Conservation (phyloP, 2,888 invertebrate species). For the Sabatieria punctata region DNA sequence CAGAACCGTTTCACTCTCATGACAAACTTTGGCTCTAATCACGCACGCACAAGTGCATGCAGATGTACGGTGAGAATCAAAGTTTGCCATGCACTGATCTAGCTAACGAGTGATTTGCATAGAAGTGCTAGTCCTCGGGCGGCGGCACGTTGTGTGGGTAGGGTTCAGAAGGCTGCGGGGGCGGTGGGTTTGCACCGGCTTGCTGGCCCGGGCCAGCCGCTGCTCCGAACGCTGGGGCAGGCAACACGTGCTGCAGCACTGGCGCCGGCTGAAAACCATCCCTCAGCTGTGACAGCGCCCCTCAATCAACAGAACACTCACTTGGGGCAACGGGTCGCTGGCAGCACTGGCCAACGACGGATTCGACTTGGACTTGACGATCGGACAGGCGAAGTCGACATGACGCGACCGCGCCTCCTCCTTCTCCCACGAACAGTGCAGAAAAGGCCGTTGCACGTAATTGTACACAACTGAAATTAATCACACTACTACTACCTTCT, state of each 20-base stretch:
- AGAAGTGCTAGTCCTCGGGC: slow-evolving; percentile 2
- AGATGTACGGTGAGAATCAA: too few relatives aligned
- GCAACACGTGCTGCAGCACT: neutral
- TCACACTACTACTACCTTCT: too few relatives aligned
- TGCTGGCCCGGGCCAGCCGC: neutral
- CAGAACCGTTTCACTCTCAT: too few relatives aligned
- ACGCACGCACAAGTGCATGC: too few relatives aligned
- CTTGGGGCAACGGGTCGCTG: slow-evolving; percentile 36
- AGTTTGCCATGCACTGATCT: too few relatives aligned
- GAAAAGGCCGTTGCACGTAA: slow-evolving; percentile 95
- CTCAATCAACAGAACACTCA: neutral
- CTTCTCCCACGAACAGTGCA: slow-evolving; percentile 99
- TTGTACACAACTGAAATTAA: slow-evolving; percentile 70
- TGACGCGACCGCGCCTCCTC: slow-evolving; percentile 97
- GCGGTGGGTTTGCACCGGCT: slow-evolving; percentile 2
- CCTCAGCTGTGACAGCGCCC: too few relatives aligned
- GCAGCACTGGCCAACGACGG: slow-evolving; percentile 32
- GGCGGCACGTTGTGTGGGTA: slow-evolving; percentile 10
- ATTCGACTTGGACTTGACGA: slow-evolving; percentile 31
- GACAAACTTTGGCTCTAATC: too few relatives aligned
- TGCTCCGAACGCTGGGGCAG: neutral
- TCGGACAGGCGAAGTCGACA: slow-evolving; percentile 55
- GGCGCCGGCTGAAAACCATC: too few relatives aligned
- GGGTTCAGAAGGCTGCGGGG: slow-evolving; percentile 11
- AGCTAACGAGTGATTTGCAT: neutral